Percentiles rank a stretch among this genome's conserved stretches.
Conservation (phyloP, 1,140 invertebrate species). For the Proctacanthus coquilletti region DNA sequence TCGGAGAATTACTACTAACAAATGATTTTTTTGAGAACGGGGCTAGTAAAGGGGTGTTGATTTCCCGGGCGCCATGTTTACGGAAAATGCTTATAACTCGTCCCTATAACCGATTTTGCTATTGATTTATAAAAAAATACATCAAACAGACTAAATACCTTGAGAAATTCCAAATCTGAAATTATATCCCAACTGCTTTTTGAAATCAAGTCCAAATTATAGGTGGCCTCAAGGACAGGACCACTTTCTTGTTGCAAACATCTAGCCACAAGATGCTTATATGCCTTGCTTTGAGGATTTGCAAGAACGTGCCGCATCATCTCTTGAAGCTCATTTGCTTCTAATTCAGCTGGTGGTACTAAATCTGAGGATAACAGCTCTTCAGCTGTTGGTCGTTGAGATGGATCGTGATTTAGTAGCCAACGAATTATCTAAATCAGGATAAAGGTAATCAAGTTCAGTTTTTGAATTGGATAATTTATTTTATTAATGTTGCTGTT, state of each 20-base stretch:
- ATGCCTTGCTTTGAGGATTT: slow-evolving; percentile 66
- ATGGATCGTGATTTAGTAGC: slow-evolving; percentile 74
- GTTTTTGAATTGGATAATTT: not conserved
- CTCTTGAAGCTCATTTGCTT: slow-evolving; percentile 68
- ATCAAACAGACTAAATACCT: slow-evolving; percentile 9
- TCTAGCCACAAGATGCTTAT: slow-evolving; percentile 57
- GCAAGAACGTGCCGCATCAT: slow-evolving; percentile 58
- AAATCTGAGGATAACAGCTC: slow-evolving; percentile 68
- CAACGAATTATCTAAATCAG: slow-evolving; percentile 34
- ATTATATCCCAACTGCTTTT: too few species aligned
- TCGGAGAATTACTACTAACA: slow-evolving; percentile 35
- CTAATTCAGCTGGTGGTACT: slow-evolving; percentile 51
- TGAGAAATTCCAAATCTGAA: slow-evolving; percentile 25
- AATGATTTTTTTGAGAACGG: slow-evolving; percentile 39
- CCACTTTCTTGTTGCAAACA: slow-evolving; percentile 51
- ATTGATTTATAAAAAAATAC: too few species aligned
- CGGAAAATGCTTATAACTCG: slow-evolving; percentile 50
- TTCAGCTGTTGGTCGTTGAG: slow-evolving; percentile 60
- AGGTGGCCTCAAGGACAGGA: slow-evolving; percentile 54
- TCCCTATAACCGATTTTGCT: slow-evolving; percentile 15
- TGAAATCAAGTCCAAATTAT: slow-evolving; percentile 45
- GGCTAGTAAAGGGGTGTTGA: slow-evolving; percentile 60
- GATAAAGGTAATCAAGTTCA: not conserved
- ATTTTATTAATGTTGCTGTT: too few species aligned
- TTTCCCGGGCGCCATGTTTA: slow-evolving; percentile 56